Evolutionary conservation across 1,140 invertebrate species (phyloP), one percentile per base, ranked within the genome.

Genomic region (Drosophila oshimai): DNA sequence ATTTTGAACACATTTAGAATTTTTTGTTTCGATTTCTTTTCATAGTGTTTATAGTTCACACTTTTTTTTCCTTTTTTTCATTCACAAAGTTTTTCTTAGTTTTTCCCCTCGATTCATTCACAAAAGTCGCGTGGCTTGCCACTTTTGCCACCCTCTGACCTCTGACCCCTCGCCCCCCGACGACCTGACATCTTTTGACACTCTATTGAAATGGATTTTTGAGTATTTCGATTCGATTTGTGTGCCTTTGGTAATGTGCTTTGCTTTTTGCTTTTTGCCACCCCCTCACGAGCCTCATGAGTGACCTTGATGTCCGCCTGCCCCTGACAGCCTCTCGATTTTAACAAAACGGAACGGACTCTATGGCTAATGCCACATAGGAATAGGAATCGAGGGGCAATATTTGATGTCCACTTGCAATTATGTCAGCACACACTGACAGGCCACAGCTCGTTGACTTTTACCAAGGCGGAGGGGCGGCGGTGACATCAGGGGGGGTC

Each of bases 141-240:
- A 13, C 44, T 29, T 29, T 26, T 15, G 9, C 6, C 28, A 46
- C 17, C 22, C 29, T 17, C 17, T n/a, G 17, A n/a, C n/a, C n/a
- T n/a, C n/a, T n/a, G 71, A 51, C 74, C 15, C 22, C 36, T 57
- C n/a, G n/a, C n/a, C n/a, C n/a, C n/a, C n/a, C n/a, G n/a, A n/a
- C n/a, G 18, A 47, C 13, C 44, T 45, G 72, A 76, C 65, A 71
- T 39, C 36, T 61, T 69, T 78, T 73, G 74, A 57, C 61, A 78
- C 37, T 36, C 31, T 10, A 36, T 62, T 62, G 78, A 69, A 57
- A 36, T 49, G 26, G 44, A 49, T 20, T 62, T 49, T 31, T 13
- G 31, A 24, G 41, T 34, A 33, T 45, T 34, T 7, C 51, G 10
- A 29, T 29, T 17, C 15, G 13, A 17, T 34, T 57, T 36, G 53